Evolutionary conservation across 2,797 vertebrate species (phyloP).

Genomic region (Borostomias antarcticus): DNA sequence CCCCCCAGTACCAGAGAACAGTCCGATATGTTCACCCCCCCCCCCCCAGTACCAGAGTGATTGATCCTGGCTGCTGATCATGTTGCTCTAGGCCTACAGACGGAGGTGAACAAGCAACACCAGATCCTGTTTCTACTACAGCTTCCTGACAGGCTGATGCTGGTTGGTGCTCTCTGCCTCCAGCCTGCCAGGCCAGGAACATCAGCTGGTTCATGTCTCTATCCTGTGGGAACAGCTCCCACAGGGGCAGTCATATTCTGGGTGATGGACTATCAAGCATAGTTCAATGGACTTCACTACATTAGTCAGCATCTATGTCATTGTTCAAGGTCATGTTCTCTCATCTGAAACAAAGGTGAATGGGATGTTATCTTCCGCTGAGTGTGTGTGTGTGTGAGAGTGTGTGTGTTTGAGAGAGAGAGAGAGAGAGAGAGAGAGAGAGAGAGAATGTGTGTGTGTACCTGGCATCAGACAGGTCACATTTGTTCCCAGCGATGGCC

Average conservation of each 20-base stretch:
- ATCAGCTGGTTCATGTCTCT: no score
- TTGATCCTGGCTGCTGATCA: neutral
- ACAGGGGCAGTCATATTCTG: no score
- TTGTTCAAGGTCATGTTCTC: neutral
- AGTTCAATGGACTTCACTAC: neutral
- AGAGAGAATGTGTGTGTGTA: constrained; percentile 57
- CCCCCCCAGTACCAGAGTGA: neutral
- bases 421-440: no score
- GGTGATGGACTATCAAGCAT: neutral
- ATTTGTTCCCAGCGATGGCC: constrained; percentile 97
- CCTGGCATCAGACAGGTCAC: constrained; percentile 94
- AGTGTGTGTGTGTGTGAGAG: no score
- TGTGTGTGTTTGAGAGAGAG: no score
- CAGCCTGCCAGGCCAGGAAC: no score
- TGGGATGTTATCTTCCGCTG: no score
- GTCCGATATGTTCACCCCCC: no score
- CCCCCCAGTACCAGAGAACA: neutral
- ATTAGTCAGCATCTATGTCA: no score
- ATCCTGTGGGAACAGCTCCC: no score
- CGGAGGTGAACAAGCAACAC: neutral
- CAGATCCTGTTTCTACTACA: neutral
- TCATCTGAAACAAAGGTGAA: neutral
- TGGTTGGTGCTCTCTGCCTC: neutral
- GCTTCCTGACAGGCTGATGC: neutral
- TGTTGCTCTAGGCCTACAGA: neutral